Evolutionary conservation across 2,113 vertebrate genomes (phyloP), one percentile per base, ranked within the genome.

Genomic region (Tragelaphus imberbis): DNA sequence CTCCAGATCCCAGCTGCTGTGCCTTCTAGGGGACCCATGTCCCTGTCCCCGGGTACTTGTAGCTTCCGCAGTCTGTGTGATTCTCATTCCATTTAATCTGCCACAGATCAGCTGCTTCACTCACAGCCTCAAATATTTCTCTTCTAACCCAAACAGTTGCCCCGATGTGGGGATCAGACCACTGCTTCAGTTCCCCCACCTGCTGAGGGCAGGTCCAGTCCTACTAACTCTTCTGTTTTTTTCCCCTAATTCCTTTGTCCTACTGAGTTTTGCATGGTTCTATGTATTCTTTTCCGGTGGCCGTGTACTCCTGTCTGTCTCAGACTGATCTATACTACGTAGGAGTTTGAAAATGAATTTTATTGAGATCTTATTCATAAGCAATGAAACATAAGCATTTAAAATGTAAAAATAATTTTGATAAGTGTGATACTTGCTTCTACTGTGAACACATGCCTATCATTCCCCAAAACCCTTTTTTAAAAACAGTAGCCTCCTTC

Each of bases 161-260:
- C n/a, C 33, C 0, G 0, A 68, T 68, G 8, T 36, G 17, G 65
- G 65, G n/a, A 5, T 36, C 17, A 21, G 33, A 36, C 17, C 9
- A 2, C 65, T 36, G 65, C 33, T 68, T 21, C 8, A 68, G 17
- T 3, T 68, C n/a, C n/a, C n/a, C 8, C 9, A 68, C 17, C 33
- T 68, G n/a, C 8, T n/a, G 33, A 68, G 17, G n/a, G 33, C 65
- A 68, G 65, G n/a, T 21, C 17, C n/a, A 2, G 8, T 36, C n/a
- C 65, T 68, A 21, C 65, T 68, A 36, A 68, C n/a, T 68, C 8
- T 21, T 68, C 33, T 21, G 17, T 36, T 21, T 36, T 58, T 36
- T 11, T 2, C 33, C n/a, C 4, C n/a, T 21, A 68, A 11, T 68
- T 68, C 33, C n/a, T 68, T 68, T 68, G 65, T 68, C 65, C 65